Evolutionary conservation across 2,888 invertebrate species (phyloP).

Genomic region (Cerceris ruficornis): DNA sequence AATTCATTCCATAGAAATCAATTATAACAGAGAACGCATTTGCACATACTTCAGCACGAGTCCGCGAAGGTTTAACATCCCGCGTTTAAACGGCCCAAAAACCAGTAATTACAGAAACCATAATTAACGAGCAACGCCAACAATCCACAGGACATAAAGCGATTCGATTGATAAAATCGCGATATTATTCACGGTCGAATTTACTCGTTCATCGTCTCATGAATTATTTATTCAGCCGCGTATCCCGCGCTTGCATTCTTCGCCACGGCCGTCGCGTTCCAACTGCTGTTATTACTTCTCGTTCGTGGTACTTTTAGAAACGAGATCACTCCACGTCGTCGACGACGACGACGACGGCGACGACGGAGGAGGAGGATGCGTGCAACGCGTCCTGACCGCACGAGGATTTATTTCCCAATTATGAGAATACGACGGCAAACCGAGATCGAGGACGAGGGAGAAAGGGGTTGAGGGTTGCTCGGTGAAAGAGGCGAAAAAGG

Average conservation of each 20-base stretch:
- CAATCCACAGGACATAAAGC: not conserved
- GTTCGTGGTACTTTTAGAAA: slow-evolving; percentile 41
- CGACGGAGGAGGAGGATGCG: slow-evolving; percentile 21
- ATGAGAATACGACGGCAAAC: slow-evolving; percentile 19
- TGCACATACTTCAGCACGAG: too few species aligned
- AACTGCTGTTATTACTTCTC: slow-evolving; percentile 50
- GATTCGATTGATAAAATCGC: slow-evolving; percentile 6
- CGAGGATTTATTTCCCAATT: slow-evolving; percentile 51
- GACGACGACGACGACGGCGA: too few species aligned
- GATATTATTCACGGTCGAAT: slow-evolving; percentile 40
- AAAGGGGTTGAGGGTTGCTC: not conserved
- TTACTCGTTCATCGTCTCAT: slow-evolving; percentile 46
- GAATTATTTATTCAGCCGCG: slow-evolving; percentile 53
- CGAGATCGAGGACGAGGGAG: not conserved
- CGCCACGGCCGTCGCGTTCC: slow-evolving; percentile 34
- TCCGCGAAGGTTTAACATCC: too few species aligned
- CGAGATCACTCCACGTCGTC: slow-evolving; percentile 39
- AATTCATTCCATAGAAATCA: too few species aligned
- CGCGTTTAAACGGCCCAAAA: not conserved
- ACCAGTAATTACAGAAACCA: not conserved
- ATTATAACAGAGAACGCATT: too few species aligned
- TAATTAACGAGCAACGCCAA: not conserved
- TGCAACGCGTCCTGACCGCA: slow-evolving; percentile 8
- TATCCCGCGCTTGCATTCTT: slow-evolving; percentile 42
- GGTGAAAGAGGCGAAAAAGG: not conserved